Evolutionary conservation across 2,113 vertebrate species (phyloP), one percentile per base, ranked within the genome.

Genomic region (Neogobius melanostomus): DNA sequence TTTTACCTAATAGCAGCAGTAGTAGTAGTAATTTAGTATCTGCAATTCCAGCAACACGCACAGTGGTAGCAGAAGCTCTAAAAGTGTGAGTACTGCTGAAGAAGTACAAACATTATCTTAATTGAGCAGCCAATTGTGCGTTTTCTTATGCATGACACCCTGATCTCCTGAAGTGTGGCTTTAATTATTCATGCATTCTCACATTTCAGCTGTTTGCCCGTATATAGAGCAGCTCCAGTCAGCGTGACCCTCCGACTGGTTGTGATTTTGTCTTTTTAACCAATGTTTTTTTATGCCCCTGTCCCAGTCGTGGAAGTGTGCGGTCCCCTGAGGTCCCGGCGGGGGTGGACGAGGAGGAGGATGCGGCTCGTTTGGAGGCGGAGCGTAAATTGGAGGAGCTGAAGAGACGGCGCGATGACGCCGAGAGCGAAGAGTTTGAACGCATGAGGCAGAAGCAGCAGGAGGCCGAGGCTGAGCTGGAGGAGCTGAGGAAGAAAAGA

Each of bases 381-480:
- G 97, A 95, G 77, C 94, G 89, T 72, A 93, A 95, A 71, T 74
- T 98, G 85, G 97, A 98, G 72, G 96, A 98, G 68, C 94, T 97
- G 66, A 95, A 94, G 68, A 93, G 95, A 0, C 93, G 95, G 49
- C 94, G 94, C 0, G 95, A 95, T 0, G 96, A 96, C 48, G 92
- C 93, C 0, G 96, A 97, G 91, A 96, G 85, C 0, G 96, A 96
- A 74, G 96, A 98, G 83, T 93, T 97, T 0, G 95, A 97, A 85
- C 95, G 93, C 75, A 92, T 98, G 88, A 95, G 93, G 72, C 96
- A 95, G 87, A 98, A 96, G 85, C 97, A 98, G 85, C 96, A 96
- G 82, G 96, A 96, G 85, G 94, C 96, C 0, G 95, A 94, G 0
- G 89, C 76, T 2, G 96, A 98, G 91, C 93, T 98, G 87, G 97